Percentiles rank a stretch among this genome's conserved stretches.
phyloP scores from a whole-genome alignment of 2,888 invertebrate species.

The Eupithecia subumbrata region DNA sequence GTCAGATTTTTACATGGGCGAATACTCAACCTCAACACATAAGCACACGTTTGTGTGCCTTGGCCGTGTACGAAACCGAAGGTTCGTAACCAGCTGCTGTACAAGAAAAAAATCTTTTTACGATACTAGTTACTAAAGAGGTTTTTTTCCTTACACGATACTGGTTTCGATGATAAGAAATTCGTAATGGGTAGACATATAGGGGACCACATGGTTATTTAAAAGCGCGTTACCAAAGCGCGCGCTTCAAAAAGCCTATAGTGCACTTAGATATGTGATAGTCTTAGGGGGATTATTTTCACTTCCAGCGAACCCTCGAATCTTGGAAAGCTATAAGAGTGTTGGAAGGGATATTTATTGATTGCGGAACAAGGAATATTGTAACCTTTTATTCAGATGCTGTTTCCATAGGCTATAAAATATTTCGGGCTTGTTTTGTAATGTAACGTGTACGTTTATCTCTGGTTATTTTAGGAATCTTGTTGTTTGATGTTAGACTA shows the following conservation, averaged over 20 bases:
- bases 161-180: too few relatives aligned
- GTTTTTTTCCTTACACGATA: too few relatives aligned
- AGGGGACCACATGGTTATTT: too few relatives aligned
- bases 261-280: not conserved
- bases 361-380: slow-evolving; percentile 49
- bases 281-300: slow-evolving; percentile 5
- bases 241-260: not conserved
- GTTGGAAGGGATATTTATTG: slow-evolving; percentile 55
- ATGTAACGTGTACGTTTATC: slow-evolving; percentile 3
- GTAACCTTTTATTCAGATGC: slow-evolving; percentile 41
- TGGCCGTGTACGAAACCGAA: too few relatives aligned
- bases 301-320: slow-evolving; percentile 30
- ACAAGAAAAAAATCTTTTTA: too few relatives aligned
- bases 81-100: too few relatives aligned
- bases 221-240: not conserved
- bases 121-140: too few relatives aligned
- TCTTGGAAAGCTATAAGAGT: slow-evolving; percentile 43
- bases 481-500: not conserved
- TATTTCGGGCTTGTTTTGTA: slow-evolving; percentile 20
- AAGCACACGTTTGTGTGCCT: too few relatives aligned
- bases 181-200: too few relatives aligned
- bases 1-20: too few relatives aligned
- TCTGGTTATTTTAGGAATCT: slow-evolving; percentile 11
- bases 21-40: too few relatives aligned
- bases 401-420: slow-evolving; percentile 21